Evolutionary conservation across 2,888 invertebrate genomes (phyloP), one percentile per base, ranked within the genome.

Genomic region (Stenoptilia bipunctidactyla): DNA sequence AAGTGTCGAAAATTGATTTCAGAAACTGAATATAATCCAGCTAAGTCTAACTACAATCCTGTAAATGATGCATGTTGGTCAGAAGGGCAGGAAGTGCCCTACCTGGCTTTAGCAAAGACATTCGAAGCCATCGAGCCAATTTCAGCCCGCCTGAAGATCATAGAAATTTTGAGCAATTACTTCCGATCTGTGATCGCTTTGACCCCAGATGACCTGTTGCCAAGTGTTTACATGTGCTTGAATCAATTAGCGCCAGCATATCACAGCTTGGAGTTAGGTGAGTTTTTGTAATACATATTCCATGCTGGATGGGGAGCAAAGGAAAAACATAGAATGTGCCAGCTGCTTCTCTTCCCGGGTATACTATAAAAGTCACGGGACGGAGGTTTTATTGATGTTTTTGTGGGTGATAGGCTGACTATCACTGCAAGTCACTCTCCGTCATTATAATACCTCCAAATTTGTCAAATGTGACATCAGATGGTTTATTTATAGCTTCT

Each of bases 241-340:
- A 99, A 99, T 73, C 92, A 94, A 70, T 79, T 99, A 35, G 98
- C 96, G 0, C 98, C 99, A 0, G 95, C 97, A 0, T 98, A 97
- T 66, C 94, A 97, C 15, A 71, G 74, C 37, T 43, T 85, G 45
- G 85, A 84, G 46, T 51, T 84, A 71, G 98, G 96, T 80, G 62
- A 65, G 61, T 49, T 1, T 13, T 8, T 20, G 8, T 20, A 3
- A 20, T 20, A 20, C 4, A 20, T 20, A 20, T 34, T 37, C 20
- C 5, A 20, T 15, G 38, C 27, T 13, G 9, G 2, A n/a, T n/a
- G n/a, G n/a, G n/a, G n/a, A n/a, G n/a, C n/a, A n/a, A n/a, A n/a
- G n/a, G n/a, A n/a, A n/a, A n/a, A n/a, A n/a, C n/a, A n/a, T n/a
- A n/a, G n/a, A n/a, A n/a, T n/a, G n/a, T n/a, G n/a, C n/a, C n/a